These are phyloP conservation scores for Watsonalla cultraria DNA, from an alignment of 2,888 invertebrate genomes.

Conservation along the genomic window DNA sequence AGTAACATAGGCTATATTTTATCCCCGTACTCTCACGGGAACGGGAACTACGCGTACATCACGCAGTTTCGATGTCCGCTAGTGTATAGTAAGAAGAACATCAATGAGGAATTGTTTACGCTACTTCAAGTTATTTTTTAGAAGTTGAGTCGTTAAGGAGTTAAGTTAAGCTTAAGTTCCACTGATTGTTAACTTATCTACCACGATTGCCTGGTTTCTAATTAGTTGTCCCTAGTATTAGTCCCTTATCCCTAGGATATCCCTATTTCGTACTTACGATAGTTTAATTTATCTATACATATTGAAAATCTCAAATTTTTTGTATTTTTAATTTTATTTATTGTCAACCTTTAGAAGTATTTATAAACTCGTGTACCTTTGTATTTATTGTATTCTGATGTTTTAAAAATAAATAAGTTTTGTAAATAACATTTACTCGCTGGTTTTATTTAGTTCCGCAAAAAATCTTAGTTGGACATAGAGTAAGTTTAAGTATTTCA, in stretches of 20 bases:
- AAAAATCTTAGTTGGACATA: too few relatives aligned
- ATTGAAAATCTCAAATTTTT: not conserved
- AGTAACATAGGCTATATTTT: too few relatives aligned
- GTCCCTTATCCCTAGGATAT: not conserved
- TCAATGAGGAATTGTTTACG: too few relatives aligned
- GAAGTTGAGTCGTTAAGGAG: too few relatives aligned
- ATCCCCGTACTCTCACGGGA: too few relatives aligned
- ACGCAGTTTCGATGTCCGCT: too few relatives aligned
- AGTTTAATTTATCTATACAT: not conserved
- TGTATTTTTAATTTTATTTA: not conserved
- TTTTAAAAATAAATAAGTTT: not conserved
- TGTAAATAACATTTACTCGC: not conserved
- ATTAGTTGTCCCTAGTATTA: not conserved
- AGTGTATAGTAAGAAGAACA: too few relatives aligned
- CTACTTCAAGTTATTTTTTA: too few relatives aligned
- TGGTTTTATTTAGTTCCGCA: not conserved
- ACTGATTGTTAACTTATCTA: too few relatives aligned
- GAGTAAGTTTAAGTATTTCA: too few relatives aligned
- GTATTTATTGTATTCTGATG: not conserved
- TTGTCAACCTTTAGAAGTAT: not conserved
- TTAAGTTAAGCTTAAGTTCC: too few relatives aligned
- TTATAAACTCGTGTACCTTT: not conserved
- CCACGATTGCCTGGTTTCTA: not conserved
- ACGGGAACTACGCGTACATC: too few relatives aligned
- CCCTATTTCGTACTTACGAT: not conserved